phyloP scores from a whole-genome alignment of 2,113 vertebrate species.

The Corythaeola cristata region DNA sequence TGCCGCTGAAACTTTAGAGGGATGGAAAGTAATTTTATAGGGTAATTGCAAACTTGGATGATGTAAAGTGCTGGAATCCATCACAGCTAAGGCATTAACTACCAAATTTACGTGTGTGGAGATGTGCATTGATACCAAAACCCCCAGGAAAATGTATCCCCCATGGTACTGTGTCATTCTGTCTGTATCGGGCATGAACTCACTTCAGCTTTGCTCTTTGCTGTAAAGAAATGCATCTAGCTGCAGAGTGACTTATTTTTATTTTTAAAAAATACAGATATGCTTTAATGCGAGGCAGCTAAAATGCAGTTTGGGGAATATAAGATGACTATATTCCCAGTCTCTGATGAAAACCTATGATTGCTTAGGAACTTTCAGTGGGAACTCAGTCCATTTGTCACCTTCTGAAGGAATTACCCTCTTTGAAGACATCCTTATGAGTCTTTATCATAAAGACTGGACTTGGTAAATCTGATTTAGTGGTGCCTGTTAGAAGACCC shows the following conservation, averaged over 20 bases:
- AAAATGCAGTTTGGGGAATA: neutral
- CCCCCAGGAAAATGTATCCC: neutral
- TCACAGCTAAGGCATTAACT: neutral
- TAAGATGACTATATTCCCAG: neutral
- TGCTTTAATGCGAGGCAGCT: neutral
- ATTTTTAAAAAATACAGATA: neutral
- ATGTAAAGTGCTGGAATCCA: neutral
- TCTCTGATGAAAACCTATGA: neutral
- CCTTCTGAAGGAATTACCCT: neutral
- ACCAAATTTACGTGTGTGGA: neutral
- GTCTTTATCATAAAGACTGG: neutral
- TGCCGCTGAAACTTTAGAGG: neutral
- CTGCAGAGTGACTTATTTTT: neutral
- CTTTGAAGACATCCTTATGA: neutral
- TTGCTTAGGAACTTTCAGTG: neutral
- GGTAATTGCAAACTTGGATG: neutral
- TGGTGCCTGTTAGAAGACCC: neutral
- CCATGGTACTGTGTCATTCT: neutral
- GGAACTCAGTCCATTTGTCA: neutral
- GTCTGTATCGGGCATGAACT: neutral
- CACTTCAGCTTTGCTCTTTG: neutral
- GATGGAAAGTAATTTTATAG: neutral
- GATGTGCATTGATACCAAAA: neutral
- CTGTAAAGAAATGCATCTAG: neutral
- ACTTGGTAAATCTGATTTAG: neutral